A percentile compares a stretch with the other conserved stretches of the same genome.
phyloP scores from a whole-genome alignment of 2,888 invertebrate genomes.

The Drosophila incognita region DNA sequence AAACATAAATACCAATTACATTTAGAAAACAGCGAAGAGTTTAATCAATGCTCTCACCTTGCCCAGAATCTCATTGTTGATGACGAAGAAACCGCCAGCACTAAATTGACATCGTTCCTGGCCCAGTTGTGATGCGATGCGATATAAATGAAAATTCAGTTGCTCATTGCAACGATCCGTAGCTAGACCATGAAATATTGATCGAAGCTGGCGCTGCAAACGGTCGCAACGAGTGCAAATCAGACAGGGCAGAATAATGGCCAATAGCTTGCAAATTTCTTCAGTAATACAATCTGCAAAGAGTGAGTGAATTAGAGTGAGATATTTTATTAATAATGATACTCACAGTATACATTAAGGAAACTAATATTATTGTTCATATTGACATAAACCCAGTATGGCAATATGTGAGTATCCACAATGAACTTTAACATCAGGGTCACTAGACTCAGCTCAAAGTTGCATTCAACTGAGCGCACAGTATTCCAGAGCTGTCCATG shows the following conservation, averaged over 20 bases:
- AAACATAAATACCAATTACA: background rate
- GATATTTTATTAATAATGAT: background rate
- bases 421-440: constrained; percentile 62
- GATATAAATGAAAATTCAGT: constrained; percentile 52
- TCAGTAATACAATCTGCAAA: constrained; percentile 52
- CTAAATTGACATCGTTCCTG: constrained; percentile 69
- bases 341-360: constrained; percentile 45
- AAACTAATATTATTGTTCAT: background rate
- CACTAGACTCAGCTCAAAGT: constrained; percentile 67
- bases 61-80: constrained; percentile 70
- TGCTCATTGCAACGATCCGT: constrained; percentile 54
- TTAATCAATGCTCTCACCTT: constrained; percentile 48
- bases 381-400: constrained; percentile 71
- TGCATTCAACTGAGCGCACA: constrained; percentile 60
- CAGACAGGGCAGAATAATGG: constrained; percentile 54
- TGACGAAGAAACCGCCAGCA: constrained; percentile 70
- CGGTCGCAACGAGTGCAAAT: constrained; percentile 69
- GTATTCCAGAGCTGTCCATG: constrained; percentile 65
- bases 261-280: constrained; percentile 53
- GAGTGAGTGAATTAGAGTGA: background rate
- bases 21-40: background rate
- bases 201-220: constrained; percentile 48
- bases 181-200: constrained; percentile 39
- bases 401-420: constrained; percentile 61
- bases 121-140: constrained; percentile 62